phyloP scores from a whole-genome alignment of 2,113 vertebrate species.

The Mobula birostris region DNA sequence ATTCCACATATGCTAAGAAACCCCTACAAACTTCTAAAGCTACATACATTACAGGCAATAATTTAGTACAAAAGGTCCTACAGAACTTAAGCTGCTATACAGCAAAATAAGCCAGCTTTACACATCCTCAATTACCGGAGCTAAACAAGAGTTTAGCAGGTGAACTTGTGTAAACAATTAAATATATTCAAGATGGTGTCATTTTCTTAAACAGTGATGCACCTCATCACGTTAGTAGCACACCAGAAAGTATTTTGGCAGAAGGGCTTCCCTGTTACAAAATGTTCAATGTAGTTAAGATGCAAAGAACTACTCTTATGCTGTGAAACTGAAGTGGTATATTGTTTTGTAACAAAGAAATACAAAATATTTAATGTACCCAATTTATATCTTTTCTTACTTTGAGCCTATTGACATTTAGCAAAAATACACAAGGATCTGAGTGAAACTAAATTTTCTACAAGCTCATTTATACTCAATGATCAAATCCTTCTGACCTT shows the following conservation, averaged over 20 bases:
- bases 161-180: slow-evolving; percentile 19
- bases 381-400: neutral
- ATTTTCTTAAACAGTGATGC: neutral
- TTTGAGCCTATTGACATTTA: neutral
- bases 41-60: slow-evolving; percentile 35
- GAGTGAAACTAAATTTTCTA: neutral
- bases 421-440: neutral
- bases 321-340: neutral
- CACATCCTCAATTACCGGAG: slow-evolving; percentile 10
- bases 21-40: slow-evolving; percentile 30
- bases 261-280: neutral
- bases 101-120: slow-evolving; percentile 28
- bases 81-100: slow-evolving; percentile 34
- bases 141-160: neutral
- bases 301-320: slow-evolving; percentile 10
- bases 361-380: neutral
- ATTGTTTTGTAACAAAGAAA: neutral
- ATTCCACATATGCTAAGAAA: slow-evolving; percentile 34
- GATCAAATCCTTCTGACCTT: neutral
- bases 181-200: slow-evolving; percentile 19
- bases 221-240: neutral
- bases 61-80: slow-evolving; percentile 33
- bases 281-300: slow-evolving; percentile 5
- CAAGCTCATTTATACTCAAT: neutral
- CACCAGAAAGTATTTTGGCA: neutral